Base-by-base conservation (phyloP, 2,113 vertebrate genomes). In the Bujurquina vittata region DNA sequence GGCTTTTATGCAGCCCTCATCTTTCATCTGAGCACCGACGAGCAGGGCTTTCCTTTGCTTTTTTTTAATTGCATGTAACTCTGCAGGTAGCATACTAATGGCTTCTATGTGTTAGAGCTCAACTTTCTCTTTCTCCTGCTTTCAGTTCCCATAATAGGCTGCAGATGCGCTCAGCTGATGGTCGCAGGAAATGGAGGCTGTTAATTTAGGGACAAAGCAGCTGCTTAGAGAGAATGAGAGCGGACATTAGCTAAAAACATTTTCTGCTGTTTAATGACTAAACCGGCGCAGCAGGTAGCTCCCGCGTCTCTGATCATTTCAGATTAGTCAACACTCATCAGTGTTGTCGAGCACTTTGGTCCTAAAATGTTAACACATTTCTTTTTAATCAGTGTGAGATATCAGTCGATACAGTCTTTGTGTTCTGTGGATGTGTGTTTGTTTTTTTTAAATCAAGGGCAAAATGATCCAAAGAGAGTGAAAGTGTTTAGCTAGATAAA, bases 341-440 rank as follows among this genome's bases (percentile, higher is more conserved):
- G 78, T 86, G 79, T 84, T 88, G 82, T 56, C 56, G 54, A 83
- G 91, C 91, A 92, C 91, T 94, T 91, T 90, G 81, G 75, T 88
- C 78, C 59, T 61, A 26, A 57, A 84, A 58, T 58, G 78, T 83
- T 80, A 40, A 69, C 59, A 15, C 1, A 2, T 55, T 40, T 72
- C 11, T 29, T 57, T 56, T 69, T 22, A 31, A 43, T 83, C 49
- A 22, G 67, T 33, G 52, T 76, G 56, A 79, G 35, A 60, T 73
- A 52, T 75, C 22, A 82, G 40, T 84, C 37, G 49, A 46, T 17
- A 43, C 55, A 73, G 58, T 56, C 17, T 83, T 65, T 54, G 40
- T 69, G 4, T 49, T 79, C 5, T 62, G n/a, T 73, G 55, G 26
- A 43, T 10, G 11, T 35, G 59, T 75, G 31, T 20, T 46, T 46